A percentile compares a stretch with the other conserved stretches of the same genome.
phyloP scores from a whole-genome alignment of 2,888 invertebrate genomes.

The Petrophora chlorosata region DNA sequence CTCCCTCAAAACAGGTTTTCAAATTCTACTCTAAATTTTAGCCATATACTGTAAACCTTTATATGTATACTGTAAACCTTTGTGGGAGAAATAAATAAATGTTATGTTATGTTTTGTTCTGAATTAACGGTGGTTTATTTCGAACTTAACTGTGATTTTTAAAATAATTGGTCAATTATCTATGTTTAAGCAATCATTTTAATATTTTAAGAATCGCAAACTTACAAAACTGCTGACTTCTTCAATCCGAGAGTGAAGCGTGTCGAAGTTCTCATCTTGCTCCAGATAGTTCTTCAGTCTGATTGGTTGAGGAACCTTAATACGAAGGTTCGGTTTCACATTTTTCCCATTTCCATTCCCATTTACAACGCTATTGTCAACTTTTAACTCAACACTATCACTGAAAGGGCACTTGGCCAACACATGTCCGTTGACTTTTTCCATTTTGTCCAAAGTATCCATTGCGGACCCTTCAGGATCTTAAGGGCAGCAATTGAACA shows the following conservation, averaged over 20 bases:
- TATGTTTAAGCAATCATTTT: neutral
- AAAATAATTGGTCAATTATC: too few species aligned
- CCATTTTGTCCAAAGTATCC: conserved; percentile 48
- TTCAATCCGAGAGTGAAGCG: conserved; percentile 61
- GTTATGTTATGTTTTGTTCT: too few species aligned
- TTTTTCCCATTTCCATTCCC: conserved; percentile 42
- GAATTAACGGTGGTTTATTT: too few species aligned
- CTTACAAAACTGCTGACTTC: conserved; percentile 65
- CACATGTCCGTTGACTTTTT: conserved; percentile 55
- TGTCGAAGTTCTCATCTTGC: conserved; percentile 61
- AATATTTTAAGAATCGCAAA: conserved; percentile 29
- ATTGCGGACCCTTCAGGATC: conserved; percentile 40
- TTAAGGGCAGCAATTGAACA: conserved; percentile 53
- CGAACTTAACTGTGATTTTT: too few species aligned
- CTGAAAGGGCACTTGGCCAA: conserved; percentile 59
- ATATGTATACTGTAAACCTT: too few species aligned
- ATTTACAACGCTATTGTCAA: conserved; percentile 42
- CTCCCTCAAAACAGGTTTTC: too few species aligned
- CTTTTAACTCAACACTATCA: conserved; percentile 54
- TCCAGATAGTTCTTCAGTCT: conserved; percentile 62
- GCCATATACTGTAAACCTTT: too few species aligned
- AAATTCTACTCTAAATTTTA: too few species aligned
- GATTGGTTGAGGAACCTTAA: conserved; percentile 71
- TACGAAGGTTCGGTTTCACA: conserved; percentile 60
- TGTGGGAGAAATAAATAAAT: too few species aligned